These are phyloP conservation scores for Drosophila glabriapex DNA, from an alignment of 2,888 invertebrate species.

Conservation along the genomic window DNA sequence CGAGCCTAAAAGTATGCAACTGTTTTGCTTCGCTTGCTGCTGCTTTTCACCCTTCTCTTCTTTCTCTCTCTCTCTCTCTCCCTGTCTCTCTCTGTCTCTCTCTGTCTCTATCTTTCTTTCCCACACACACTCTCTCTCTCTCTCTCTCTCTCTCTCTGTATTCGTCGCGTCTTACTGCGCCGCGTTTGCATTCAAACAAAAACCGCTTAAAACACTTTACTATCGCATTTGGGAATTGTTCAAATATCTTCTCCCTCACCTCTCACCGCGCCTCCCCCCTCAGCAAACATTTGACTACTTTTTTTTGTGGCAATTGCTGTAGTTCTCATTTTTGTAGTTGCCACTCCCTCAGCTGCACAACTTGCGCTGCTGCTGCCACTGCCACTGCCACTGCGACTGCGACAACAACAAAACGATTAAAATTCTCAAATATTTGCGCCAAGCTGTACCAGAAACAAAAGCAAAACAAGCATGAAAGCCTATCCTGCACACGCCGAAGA, in stretches of 20 bases:
- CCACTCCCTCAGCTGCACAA: conserved; percentile 19
- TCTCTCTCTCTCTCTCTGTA: background rate
- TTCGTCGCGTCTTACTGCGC: conserved; percentile 6
- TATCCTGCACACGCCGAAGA: background rate
- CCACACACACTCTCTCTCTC: background rate
- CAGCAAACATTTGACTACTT: background rate
- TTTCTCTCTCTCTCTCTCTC: background rate
- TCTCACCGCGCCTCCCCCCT: conserved; percentile 21
- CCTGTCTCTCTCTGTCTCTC: background rate
- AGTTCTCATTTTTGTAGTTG: conserved; percentile 42
- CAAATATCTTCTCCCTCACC: conserved; percentile 69
- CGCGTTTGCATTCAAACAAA: conserved; percentile 70
- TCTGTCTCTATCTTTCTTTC: background rate
- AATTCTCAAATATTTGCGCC: conserved; percentile 78
- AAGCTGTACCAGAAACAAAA: conserved; percentile 49
- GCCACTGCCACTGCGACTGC: conserved; percentile 15
- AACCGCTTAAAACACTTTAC: conserved; percentile 82
- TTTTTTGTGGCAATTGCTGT: conserved; percentile 35
- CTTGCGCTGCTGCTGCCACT: conserved; percentile 29
- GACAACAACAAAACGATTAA: conserved; percentile 78
- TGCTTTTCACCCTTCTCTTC: background rate
- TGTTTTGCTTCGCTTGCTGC: conserved; percentile 44
- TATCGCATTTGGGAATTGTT: conserved; percentile 81
- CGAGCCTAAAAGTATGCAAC: conserved; percentile 75
- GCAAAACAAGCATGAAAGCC: background rate